Evolutionary conservation across 2,113 vertebrate species (phyloP).

Genomic region (Rhabdornis inornatus): DNA sequence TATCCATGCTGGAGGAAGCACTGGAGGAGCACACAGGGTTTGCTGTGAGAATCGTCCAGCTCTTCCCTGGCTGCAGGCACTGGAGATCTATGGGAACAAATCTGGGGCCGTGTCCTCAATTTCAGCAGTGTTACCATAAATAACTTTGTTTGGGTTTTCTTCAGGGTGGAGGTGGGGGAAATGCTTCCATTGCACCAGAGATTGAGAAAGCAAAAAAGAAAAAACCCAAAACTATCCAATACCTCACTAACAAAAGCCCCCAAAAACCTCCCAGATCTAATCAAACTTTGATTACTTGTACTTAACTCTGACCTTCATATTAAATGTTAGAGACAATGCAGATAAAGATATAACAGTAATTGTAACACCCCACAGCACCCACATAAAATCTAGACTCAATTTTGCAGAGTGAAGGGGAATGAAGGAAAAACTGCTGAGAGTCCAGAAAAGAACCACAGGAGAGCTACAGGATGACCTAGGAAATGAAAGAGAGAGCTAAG

Average conservation of each 20-base stretch:
- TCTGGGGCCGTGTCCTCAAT: background rate
- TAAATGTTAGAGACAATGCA: background rate
- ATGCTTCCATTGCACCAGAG: background rate
- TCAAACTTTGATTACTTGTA: background rate
- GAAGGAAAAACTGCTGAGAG: background rate
- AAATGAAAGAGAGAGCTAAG: background rate
- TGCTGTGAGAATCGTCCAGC: rapidly evolving
- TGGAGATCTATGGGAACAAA: background rate
- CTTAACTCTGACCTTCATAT: background rate
- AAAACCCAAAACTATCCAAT: background rate
- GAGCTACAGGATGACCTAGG: background rate
- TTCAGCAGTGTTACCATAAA: background rate
- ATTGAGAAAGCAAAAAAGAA: rapidly evolving
- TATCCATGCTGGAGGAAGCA: background rate
- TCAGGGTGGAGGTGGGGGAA: no score
- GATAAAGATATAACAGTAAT: background rate
- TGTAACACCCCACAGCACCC: background rate
- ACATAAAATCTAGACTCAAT: background rate
- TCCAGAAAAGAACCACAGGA: background rate
- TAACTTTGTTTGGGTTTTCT: background rate
- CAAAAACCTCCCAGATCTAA: background rate
- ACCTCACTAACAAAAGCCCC: background rate
- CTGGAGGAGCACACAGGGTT: background rate
- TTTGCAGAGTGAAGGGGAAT: background rate
- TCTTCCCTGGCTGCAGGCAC: background rate